Evolutionary conservation across 2,888 invertebrate genomes (phyloP).

Genomic region (Hirtodrosophila histrioides): DNA sequence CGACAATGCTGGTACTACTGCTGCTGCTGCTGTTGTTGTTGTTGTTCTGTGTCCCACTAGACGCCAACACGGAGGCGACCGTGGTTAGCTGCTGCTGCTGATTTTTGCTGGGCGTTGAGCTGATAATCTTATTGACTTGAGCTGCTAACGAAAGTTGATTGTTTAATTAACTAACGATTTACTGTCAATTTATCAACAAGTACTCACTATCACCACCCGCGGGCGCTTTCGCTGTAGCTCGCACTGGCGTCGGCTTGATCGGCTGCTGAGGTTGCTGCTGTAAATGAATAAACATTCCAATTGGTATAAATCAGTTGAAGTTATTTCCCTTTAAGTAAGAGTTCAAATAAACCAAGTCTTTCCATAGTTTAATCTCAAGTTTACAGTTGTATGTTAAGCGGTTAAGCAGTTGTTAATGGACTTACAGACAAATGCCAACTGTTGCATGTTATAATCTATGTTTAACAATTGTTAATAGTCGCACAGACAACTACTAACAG

Average conservation of each 20-base stretch:
- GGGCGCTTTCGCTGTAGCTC: conserved; percentile 85
- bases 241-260: conserved; percentile 93
- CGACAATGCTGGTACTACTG: conserved; percentile 55
- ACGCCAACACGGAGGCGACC: conserved; percentile 80
- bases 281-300: background rate
- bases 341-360: too few species aligned
- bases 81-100: conserved; percentile 76
- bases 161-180: background rate
- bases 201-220: conserved; percentile 85
- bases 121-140: conserved; percentile 81
- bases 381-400: too few species aligned
- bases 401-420: too few species aligned
- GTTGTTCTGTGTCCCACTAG: conserved; percentile 48
- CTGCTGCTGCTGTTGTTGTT: conserved; percentile 51
- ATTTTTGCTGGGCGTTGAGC: conserved; percentile 85
- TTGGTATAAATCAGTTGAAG: too few species aligned
- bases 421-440: too few species aligned
- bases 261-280: conserved; percentile 86
- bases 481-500: too few species aligned
- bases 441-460: too few species aligned
- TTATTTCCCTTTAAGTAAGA: too few species aligned
- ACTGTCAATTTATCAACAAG: background rate
- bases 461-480: too few species aligned
- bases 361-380: too few species aligned
- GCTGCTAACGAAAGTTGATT: conserved; percentile 28